Evolutionary conservation across 2,888 invertebrate genomes (phyloP).

Genomic region (Idaea straminata): DNA sequence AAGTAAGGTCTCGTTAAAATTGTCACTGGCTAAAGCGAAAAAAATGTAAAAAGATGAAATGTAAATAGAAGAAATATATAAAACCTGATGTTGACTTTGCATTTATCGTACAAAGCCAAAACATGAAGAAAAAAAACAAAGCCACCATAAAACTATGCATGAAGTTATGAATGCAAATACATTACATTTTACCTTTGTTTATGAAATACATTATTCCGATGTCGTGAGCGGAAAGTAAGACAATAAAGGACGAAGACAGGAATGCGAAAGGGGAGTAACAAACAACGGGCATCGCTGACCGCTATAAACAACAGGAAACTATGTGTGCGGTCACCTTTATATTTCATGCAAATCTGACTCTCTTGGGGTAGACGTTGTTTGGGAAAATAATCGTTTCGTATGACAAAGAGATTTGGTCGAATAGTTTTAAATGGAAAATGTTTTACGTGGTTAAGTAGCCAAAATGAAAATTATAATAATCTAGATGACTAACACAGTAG

Average conservation of each 20-base stretch:
- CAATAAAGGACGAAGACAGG: slow-evolving; percentile 75
- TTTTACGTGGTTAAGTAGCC: no score
- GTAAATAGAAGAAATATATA: no score
- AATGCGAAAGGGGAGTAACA: slow-evolving; percentile 64
- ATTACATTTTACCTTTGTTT: slow-evolving; percentile 43
- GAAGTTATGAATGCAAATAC: slow-evolving; percentile 23
- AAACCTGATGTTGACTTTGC: not conserved
- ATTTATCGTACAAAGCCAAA: slow-evolving; percentile 7
- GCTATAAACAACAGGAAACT: slow-evolving; percentile 41
- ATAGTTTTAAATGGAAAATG: slow-evolving; percentile 16
- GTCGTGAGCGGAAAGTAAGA: slow-evolving; percentile 75
- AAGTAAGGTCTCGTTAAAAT: no score
- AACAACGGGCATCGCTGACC: slow-evolving; percentile 3
- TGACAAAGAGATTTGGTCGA: slow-evolving; percentile 47
- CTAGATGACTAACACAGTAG: no score
- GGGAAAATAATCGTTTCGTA: slow-evolving; percentile 51
- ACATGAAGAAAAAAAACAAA: slow-evolving; percentile 21
- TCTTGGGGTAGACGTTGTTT: slow-evolving; percentile 43
- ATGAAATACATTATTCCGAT: slow-evolving; percentile 62
- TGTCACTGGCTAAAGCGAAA: no score
- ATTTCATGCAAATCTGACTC: slow-evolving; percentile 75
- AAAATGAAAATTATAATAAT: no score
- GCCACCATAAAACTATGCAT: slow-evolving; percentile 11
- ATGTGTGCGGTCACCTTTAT: slow-evolving; percentile 78
- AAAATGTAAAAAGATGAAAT: no score